Base-by-base conservation (phyloP, 2,113 vertebrate species). In the Brachirus orientalis region DNA sequence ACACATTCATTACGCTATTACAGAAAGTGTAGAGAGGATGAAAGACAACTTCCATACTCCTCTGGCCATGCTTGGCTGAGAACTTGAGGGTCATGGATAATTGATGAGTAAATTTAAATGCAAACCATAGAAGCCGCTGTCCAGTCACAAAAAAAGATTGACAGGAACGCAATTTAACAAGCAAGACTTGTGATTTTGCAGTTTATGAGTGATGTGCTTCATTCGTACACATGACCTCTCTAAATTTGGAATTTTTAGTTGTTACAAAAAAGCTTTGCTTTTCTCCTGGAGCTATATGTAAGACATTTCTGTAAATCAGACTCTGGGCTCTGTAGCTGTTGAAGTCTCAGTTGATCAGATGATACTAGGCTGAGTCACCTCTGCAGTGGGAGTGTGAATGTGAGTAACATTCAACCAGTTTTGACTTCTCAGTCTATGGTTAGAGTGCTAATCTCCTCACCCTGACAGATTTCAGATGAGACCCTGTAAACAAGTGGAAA, bases 41-140 rank as follows among this genome's bases (percentile, higher is more conserved):
- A 35, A 46, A 82, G 58, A 54, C 64, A n/a, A 12, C 41, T 40
- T 19, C 37, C 13, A 46, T 51, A 36, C 56, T 22, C 8, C 28
- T 45, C 13, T 10, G 6, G 18, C 33, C 28, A 53, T 10, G 5
- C 63, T 72, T 0, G 33, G 18, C 59, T 81, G 65, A 41, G 54
- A 63, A 61, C 61, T 33, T 4, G 0, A 63, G 58, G 63, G 68
- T 71, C 46, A 10, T 2, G 9, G 65, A 52, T 85, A 77, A 86
- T 81, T 79, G 84, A 69, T 45, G 11, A 63, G 53, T 35, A 16
- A 22, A 79, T 72, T 77, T 66, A 45, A 76, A 78, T 66, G 60
- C 19, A 69, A 45, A 65, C 19, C 19, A 37, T 67, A 10, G 14
- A 9, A 5, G 56, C 16, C 10, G 53, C 57, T 2, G 16, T 38